Evolutionary conservation across 2,888 invertebrate species (phyloP).

Genomic region (Odontothrips loti): DNA sequence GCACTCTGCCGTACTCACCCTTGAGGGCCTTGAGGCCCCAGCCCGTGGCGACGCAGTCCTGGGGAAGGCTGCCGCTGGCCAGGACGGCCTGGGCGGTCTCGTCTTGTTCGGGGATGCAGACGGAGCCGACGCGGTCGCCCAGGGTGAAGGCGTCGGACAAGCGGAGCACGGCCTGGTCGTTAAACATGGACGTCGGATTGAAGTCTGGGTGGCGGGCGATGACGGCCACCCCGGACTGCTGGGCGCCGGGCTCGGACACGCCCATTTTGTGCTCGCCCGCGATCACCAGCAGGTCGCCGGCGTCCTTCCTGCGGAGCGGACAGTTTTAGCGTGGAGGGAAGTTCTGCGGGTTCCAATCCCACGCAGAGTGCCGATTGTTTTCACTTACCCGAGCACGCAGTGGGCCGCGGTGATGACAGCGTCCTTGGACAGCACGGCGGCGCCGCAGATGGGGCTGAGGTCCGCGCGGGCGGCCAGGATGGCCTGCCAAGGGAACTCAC

Average conservation of each 20-base stretch:
- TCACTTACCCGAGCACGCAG: slow-evolving; percentile 69
- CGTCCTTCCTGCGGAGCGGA: slow-evolving; percentile 51
- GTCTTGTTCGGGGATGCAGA: slow-evolving; percentile 65
- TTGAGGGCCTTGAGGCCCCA: slow-evolving; percentile 77
- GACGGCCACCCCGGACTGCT: slow-evolving; percentile 65
- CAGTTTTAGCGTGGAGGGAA: no score
- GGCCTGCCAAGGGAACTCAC: slow-evolving; percentile 83
- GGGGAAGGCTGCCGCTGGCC: slow-evolving; percentile 43
- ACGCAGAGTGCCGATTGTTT: no score
- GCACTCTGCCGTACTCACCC: slow-evolving; percentile 51
- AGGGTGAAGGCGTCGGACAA: slow-evolving; percentile 57
- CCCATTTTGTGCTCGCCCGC: slow-evolving; percentile 82
- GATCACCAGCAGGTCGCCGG: slow-evolving; percentile 67
- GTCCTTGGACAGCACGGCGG: slow-evolving; percentile 69
- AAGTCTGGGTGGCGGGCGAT: slow-evolving; percentile 69
- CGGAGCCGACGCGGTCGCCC: slow-evolving; percentile 67
- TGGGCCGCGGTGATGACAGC: slow-evolving; percentile 74
- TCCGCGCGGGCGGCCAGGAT: slow-evolving; percentile 71
- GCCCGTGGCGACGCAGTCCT: slow-evolving; percentile 71
- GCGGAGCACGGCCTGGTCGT: slow-evolving; percentile 69
- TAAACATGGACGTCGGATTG: slow-evolving; percentile 55
- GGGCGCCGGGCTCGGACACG: slow-evolving; percentile 69
- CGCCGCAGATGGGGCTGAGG: slow-evolving; percentile 71
- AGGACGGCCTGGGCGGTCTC: slow-evolving; percentile 43
- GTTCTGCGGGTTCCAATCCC: no score